Conservation (phyloP, 2,888 invertebrate genomes). For the Oeneis ivallda region DNA sequence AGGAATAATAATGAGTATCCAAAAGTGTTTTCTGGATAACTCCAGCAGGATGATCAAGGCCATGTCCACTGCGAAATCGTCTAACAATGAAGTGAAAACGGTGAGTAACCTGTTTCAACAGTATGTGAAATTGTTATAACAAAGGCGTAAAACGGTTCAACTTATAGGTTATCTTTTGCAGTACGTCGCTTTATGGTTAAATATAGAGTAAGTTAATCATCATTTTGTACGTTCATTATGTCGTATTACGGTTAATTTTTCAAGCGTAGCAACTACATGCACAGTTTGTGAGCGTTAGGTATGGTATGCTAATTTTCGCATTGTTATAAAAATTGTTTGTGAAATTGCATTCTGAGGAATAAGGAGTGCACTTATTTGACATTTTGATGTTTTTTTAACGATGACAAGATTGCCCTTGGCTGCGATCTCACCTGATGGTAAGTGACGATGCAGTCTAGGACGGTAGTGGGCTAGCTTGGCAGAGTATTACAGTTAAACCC, state of each 20-base stretch:
- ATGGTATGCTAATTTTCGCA: constrained; percentile 1
- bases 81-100: constrained; percentile 71
- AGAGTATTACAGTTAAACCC: no score
- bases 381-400: not conserved
- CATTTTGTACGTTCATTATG: constrained; percentile 26
- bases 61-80: constrained; percentile 75
- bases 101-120: constrained; percentile 51
- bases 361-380: not conserved
- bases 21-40: constrained; percentile 79
- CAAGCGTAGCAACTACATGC: not conserved
- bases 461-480: no score
- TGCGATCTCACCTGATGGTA: no score
- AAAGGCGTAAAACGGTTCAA: constrained; percentile 38
- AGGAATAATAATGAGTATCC: constrained; percentile 73
- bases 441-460: no score
- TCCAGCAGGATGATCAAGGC: constrained; percentile 80
- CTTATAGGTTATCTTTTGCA: constrained; percentile 44
- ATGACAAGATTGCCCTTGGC: no score
- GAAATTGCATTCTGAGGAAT: constrained; percentile 2
- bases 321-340: not conserved
- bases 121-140: constrained; percentile 29
- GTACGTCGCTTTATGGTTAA: constrained; percentile 36
- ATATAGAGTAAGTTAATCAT: constrained; percentile 34
- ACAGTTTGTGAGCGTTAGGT: not conserved
- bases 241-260: constrained; percentile 26